Conservation (phyloP, 2,113 vertebrate species). For the Platichthys stellatus region DNA sequence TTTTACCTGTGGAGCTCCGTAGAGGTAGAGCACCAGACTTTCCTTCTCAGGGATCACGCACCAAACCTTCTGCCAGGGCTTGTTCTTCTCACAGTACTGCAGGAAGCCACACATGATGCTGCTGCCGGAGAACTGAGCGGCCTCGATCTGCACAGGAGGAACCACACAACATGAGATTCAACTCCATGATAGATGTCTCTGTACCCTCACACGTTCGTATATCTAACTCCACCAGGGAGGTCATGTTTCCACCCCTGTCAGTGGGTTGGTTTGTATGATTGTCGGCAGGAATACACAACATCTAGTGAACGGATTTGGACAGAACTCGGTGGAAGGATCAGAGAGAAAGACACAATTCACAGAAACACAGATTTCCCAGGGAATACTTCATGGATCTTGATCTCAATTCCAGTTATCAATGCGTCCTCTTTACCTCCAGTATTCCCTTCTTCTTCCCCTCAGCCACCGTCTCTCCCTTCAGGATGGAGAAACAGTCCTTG, state of each 20-base stretch:
- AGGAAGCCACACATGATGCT: slow-evolving; percentile 96
- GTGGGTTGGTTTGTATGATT: too few relatives aligned
- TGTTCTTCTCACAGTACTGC: slow-evolving; percentile 95
- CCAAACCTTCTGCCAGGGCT: slow-evolving; percentile 97
- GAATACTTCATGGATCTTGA: too few relatives aligned
- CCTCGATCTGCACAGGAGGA: slow-evolving; percentile 87
- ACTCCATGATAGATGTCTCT: not conserved
- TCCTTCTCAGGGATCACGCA: slow-evolving; percentile 97
- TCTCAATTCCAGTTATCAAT: not conserved
- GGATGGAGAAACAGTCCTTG: slow-evolving; percentile 89
- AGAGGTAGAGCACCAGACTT: slow-evolving; percentile 94
- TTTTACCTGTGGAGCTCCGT: slow-evolving; percentile 94
- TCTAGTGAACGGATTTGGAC: too few relatives aligned
- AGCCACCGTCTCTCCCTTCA: slow-evolving; percentile 85
- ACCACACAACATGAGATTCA: not conserved
- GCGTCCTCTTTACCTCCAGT: slow-evolving; percentile 86
- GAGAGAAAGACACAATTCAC: too few relatives aligned
- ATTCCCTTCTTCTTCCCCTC: slow-evolving; percentile 91
- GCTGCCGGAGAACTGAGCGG: slow-evolving; percentile 93
- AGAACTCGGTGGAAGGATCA: too few relatives aligned
- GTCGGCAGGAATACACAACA: too few relatives aligned
- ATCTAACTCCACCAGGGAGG: too few relatives aligned
- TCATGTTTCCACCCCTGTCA: too few relatives aligned
- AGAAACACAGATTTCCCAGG: too few relatives aligned
- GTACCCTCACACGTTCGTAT: not conserved